phyloP scores from a whole-genome alignment of 2,888 invertebrate genomes.

The Cheilosia soror region DNA sequence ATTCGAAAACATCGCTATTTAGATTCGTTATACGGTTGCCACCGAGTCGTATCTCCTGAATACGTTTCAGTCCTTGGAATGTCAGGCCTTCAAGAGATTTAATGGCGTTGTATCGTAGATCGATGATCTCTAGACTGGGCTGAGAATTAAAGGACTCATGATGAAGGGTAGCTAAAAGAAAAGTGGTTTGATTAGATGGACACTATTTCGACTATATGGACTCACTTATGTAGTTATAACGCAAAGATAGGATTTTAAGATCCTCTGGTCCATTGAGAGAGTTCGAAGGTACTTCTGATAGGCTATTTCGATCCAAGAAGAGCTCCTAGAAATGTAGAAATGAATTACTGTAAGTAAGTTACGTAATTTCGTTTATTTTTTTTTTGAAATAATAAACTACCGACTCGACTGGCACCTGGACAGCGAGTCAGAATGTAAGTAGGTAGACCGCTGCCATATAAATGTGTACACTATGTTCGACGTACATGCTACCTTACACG shows the following conservation, averaged over 20 bases:
- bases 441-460: too few relatives aligned
- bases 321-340: slow-evolving; percentile 87
- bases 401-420: too few relatives aligned
- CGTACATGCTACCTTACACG: too few relatives aligned
- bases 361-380: not conserved
- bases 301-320: slow-evolving; percentile 91
- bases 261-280: slow-evolving; percentile 92
- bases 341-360: not conserved
- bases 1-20: slow-evolving; percentile 92
- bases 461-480: too few relatives aligned
- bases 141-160: slow-evolving; percentile 89
- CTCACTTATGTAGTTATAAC: slow-evolving; percentile 92
- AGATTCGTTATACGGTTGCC: slow-evolving; percentile 91
- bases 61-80: slow-evolving; percentile 87
- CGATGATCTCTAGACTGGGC: slow-evolving; percentile 89
- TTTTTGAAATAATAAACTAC: not conserved
- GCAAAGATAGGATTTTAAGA: slow-evolving; percentile 89
- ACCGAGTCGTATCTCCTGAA: slow-evolving; percentile 89
- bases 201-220: slow-evolving; percentile 43
- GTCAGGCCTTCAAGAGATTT: slow-evolving; percentile 90
- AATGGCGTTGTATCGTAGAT: slow-evolving; percentile 92
- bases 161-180: slow-evolving; percentile 87
- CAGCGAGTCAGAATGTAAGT: too few relatives aligned
- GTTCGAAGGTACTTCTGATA: slow-evolving; percentile 89
- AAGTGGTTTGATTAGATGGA: not conserved